Conservation (phyloP, 2,888 invertebrate species). For the Tanypteryx hageni region DNA sequence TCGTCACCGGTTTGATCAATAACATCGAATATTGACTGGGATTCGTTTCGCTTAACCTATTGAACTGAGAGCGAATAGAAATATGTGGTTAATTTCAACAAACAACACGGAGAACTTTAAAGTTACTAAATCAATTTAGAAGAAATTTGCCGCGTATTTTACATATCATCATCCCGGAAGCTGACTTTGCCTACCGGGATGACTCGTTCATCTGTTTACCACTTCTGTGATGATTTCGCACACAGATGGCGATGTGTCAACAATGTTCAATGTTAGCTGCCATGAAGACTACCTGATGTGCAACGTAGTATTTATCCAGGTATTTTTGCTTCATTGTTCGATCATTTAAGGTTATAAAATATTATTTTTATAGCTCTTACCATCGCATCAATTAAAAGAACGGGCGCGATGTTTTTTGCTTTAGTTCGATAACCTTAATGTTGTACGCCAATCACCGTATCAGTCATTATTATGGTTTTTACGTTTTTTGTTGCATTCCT, state of each 20-base stretch:
- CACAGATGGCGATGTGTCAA: conserved; percentile 66
- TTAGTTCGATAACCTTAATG: neutral
- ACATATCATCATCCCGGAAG: conserved; percentile 52
- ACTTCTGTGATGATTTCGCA: conserved; percentile 62
- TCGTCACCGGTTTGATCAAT: too few species aligned
- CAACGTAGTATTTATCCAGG: conserved; percentile 68
- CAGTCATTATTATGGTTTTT: conserved; percentile 3
- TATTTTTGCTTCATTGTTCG: conserved; percentile 56
- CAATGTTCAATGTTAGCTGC: conserved; percentile 67
- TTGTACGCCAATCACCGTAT: conserved; percentile 38
- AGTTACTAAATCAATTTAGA: neutral
- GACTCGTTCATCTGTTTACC: conserved; percentile 63
- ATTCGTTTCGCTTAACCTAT: too few species aligned
- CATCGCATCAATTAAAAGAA: neutral
- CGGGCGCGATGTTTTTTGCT: neutral
- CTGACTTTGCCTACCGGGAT: conserved; percentile 41
- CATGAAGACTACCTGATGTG: conserved; percentile 68
- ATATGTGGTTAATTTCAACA: too few species aligned
- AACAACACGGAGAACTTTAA: too few species aligned
- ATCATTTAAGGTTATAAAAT: neutral
- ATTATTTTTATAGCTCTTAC: neutral
- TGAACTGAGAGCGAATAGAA: too few species aligned
- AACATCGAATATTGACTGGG: too few species aligned
- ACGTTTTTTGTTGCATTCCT: neutral
- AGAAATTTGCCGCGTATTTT: conserved; percentile 21